Conservation (phyloP, 2,888 invertebrate genomes). For the Corythucha ciliata region DNA sequence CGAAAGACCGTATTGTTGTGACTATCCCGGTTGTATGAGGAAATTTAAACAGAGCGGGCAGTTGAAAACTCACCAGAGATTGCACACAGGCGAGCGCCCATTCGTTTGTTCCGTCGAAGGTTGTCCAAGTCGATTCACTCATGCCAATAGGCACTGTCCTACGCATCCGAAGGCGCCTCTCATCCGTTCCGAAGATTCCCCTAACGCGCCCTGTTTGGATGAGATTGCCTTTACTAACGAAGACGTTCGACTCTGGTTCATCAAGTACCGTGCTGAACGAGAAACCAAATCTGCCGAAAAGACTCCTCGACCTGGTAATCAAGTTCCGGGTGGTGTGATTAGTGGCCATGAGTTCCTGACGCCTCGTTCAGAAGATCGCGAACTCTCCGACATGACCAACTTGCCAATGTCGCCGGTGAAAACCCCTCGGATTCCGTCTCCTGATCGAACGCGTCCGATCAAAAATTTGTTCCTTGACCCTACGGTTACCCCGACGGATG, state of each 20-base stretch:
- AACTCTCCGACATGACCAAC: slow-evolving; percentile 26
- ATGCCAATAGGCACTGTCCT: slow-evolving; percentile 65
- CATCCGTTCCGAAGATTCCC: slow-evolving; percentile 46
- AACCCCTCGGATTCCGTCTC: slow-evolving; percentile 18
- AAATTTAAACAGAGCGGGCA: slow-evolving; percentile 70
- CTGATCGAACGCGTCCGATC: slow-evolving; percentile 20
- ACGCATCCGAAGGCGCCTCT: slow-evolving; percentile 57
- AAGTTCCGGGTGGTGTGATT: slow-evolving; percentile 11
- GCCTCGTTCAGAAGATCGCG: slow-evolving; percentile 24
- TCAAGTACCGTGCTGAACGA: slow-evolving; percentile 26
- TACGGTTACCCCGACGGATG: too few relatives aligned
- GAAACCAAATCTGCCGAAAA: slow-evolving; percentile 31
- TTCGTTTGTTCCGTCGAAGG: slow-evolving; percentile 55
- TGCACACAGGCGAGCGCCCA: slow-evolving; percentile 68
- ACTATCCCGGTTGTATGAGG: slow-evolving; percentile 59
- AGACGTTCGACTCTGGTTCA: slow-evolving; percentile 46
- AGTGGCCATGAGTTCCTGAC: slow-evolving; percentile 13
- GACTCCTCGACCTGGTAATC: slow-evolving; percentile 16
- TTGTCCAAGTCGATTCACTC: slow-evolving; percentile 61
- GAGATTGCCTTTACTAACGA: too few relatives aligned
- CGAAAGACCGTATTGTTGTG: slow-evolving; percentile 62
- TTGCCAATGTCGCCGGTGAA: slow-evolving; percentile 18
- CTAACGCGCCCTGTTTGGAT: too few relatives aligned
- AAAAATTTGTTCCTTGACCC: slow-evolving; percentile 25
- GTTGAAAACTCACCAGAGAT: slow-evolving; percentile 63